Base-by-base conservation (phyloP, 2,113 vertebrate species). In the Poecilia latipinna region DNA sequence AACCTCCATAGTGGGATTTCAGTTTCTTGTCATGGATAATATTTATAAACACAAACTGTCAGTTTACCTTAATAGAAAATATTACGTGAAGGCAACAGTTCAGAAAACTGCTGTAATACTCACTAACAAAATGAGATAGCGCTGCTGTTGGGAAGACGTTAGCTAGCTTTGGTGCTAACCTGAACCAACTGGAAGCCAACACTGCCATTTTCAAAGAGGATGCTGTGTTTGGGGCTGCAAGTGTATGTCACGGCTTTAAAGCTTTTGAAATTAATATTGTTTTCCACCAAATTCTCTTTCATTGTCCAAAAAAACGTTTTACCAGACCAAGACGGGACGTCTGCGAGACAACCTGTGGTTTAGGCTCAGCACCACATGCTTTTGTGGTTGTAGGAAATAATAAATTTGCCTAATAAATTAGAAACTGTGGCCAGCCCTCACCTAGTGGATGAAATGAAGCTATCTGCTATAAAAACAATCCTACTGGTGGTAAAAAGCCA, bases 21-120 rank as follows among this genome's bases (percentile, higher is more conserved):
- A 8, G 22, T n/a, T 57, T 57, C 8, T 24, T 24, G 51, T 57
- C 51, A 57, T 57, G 8, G 3, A 57, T 57, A 54, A 57, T 57
- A 57, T 57, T 8, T n/a, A 22, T 11, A n/a, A 33, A 17, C 3
- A 3, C 2, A 60, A 61, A 70, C 3, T 11, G 51, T n/a, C 24
- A 8, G 19, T 57, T 42, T 12, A 6, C 4, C 1, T 42, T 66
- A 15, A 62, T 63, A 79, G n/a, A 75, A 78, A 72, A 65, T 33
- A 24, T 28, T 62, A 48, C 61, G 2, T 11, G 24, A 57, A 57
- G 65, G 78, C 75, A 65, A 48, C 44, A 48, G 17, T 19, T 48
- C 4, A 48, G 17, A 42, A 48, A 48, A 19, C 17, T 19, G 44
- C 17, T 19, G 44, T 48, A 19, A 4, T 48, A 48, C 44, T 4